phyloP scores from a whole-genome alignment of 1,140 invertebrate genomes.

The Drosophila setifemur region DNA sequence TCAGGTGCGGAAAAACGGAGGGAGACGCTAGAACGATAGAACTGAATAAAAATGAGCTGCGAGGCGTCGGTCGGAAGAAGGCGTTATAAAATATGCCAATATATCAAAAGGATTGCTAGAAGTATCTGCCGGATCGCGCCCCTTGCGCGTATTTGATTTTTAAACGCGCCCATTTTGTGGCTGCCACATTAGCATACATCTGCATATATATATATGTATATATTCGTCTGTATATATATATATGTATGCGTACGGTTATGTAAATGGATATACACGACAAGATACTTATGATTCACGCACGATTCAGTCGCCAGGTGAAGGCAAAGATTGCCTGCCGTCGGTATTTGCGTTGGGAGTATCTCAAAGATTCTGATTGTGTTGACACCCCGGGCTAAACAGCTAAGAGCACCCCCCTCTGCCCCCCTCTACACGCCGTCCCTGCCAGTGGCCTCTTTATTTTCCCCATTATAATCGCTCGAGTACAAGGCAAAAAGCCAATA shows the following conservation, averaged over 20 bases:
- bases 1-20: conserved; percentile 8
- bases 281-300: conserved; percentile 41
- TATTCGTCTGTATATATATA: too few relatives aligned
- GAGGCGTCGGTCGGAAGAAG: conserved; percentile 16
- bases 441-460: not conserved
- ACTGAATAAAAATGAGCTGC: conserved; percentile 15
- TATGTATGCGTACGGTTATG: too few relatives aligned
- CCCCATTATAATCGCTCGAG: conserved; percentile 33
- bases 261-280: conserved; percentile 26
- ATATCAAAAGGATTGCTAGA: conserved; percentile 74
- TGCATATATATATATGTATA: not conserved
- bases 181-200: conserved; percentile 30
- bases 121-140: conserved; percentile 9
- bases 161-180: conserved; percentile 29
- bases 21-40: too few relatives aligned
- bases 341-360: too few relatives aligned
- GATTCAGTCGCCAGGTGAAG: not conserved
- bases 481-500: conserved; percentile 33
- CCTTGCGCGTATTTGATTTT: conserved; percentile 55
- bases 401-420: not conserved
- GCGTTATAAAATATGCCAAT: conserved; percentile 67
- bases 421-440: too few relatives aligned
- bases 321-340: not conserved
- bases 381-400: conserved; percentile 25
- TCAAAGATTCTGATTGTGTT: conserved; percentile 34